phyloP scores from a whole-genome alignment of 2,888 invertebrate genomes.

The Platycnemis pennipes region DNA sequence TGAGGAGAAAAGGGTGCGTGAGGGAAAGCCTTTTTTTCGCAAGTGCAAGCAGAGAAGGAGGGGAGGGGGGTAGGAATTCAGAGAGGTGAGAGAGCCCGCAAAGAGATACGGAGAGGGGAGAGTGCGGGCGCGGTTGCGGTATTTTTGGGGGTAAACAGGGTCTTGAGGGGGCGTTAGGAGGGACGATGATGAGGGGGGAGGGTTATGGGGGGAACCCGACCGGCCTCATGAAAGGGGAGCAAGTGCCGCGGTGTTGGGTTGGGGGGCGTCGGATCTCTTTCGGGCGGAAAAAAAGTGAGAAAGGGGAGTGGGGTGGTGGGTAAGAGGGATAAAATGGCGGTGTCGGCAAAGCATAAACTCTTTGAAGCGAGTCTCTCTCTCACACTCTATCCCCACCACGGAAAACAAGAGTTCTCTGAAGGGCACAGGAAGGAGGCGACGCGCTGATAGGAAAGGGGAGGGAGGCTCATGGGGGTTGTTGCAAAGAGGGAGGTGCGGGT shows the following conservation, averaged over 20 bases:
- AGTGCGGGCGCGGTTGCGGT: neutral
- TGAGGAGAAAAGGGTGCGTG: too few relatives aligned
- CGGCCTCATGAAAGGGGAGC: neutral
- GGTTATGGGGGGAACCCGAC: neutral
- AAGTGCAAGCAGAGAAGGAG: neutral
- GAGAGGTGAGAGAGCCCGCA: neutral
- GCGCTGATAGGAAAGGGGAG: neutral
- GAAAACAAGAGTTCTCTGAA: conserved; percentile 26
- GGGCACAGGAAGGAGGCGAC: neutral
- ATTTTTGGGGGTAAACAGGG: conserved; percentile 7
- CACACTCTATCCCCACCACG: neutral
- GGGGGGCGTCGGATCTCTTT: neutral
- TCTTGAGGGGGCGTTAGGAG: neutral
- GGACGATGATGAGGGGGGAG: neutral
- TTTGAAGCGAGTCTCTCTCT: conserved; percentile 42
- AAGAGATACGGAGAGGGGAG: neutral
- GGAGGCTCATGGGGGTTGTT: neutral
- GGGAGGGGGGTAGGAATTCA: neutral
- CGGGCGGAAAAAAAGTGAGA: neutral
- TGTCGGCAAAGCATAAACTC: conserved; percentile 51
- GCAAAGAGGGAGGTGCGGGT: neutral
- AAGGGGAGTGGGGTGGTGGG: neutral
- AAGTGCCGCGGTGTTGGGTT: neutral
- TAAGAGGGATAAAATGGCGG: conserved; percentile 18
- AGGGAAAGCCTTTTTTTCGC: neutral